A percentile compares a stretch with the other conserved stretches of the same genome.
Evolutionary conservation across 2,113 vertebrate genomes (phyloP).

Genomic region (Pelobates fuscus): DNA sequence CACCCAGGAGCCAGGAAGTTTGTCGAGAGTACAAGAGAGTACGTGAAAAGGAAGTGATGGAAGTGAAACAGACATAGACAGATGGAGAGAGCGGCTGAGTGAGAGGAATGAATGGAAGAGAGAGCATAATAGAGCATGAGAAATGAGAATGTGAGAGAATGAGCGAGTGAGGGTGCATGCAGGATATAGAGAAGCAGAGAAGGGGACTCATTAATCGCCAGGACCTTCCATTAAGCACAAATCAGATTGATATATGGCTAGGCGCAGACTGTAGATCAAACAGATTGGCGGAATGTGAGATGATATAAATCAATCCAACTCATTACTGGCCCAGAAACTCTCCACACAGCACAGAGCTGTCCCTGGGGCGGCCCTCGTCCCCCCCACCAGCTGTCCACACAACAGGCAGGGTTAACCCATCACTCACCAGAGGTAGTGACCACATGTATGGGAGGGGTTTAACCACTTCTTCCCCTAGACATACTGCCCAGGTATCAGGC

Average conservation of each 20-base stretch:
- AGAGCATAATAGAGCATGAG: slow-evolving; percentile 9
- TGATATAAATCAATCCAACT: slow-evolving; percentile 45
- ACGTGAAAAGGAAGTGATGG: neutral
- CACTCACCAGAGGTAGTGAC: no score
- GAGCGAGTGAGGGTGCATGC: neutral
- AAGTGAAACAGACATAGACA: neutral
- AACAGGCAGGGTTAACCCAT: slow-evolving; percentile 3
- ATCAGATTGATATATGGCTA: slow-evolving; percentile 41
- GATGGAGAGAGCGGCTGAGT: slow-evolving; percentile 1
- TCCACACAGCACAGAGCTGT: slow-evolving; percentile 1
- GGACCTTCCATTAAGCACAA: slow-evolving; percentile 45
- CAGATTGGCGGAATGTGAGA: slow-evolving; percentile 48
- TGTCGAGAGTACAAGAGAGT: neutral
- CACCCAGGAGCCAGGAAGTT: neutral
- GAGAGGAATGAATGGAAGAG: neutral
- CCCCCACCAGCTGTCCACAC: neutral
- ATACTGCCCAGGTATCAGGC: no score
- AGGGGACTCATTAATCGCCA: slow-evolving; percentile 39
- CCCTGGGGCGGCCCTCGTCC: neutral
- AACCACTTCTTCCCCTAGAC: no score
- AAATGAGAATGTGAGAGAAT: slow-evolving; percentile 8
- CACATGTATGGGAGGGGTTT: no score
- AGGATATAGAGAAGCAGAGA: neutral
- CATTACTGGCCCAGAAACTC: slow-evolving; percentile 34
- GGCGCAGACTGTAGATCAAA: slow-evolving; percentile 34